phyloP scores from a whole-genome alignment of 2,797 vertebrate species.

The Thalassophryne amazonica region DNA sequence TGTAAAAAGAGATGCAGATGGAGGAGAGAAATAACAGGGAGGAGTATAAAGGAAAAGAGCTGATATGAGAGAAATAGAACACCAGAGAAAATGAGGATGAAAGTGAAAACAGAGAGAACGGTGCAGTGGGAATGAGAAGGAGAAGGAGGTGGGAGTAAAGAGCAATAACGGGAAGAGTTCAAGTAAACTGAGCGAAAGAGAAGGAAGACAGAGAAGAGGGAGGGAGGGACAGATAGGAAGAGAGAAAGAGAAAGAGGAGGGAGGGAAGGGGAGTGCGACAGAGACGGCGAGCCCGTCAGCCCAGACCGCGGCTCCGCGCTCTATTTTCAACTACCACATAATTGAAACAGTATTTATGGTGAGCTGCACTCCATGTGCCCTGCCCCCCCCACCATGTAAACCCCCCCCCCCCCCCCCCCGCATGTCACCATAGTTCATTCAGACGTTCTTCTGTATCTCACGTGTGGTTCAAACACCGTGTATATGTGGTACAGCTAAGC shows the following conservation, averaged over 20 bases:
- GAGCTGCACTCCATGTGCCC: conserved; percentile 50
- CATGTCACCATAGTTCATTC: conserved; percentile 56
- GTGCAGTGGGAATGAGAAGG: not conserved
- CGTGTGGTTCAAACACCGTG: conserved; percentile 60
- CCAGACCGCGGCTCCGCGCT: conserved; percentile 84
- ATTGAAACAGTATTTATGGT: conserved; percentile 90
- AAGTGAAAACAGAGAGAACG: not conserved
- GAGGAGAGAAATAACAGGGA: not conserved
- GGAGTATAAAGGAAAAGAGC: not conserved
- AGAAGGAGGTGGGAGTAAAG: conserved; percentile 7
- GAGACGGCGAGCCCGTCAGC: conserved; percentile 52
- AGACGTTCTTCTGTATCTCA: conserved; percentile 57
- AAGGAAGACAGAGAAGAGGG: conserved; percentile 1
- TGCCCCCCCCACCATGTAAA: conserved; percentile 20
- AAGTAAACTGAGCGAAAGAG: not conserved
- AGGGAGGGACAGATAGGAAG: not conserved
- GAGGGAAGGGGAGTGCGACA: conserved; percentile 4
- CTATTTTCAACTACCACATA: conserved; percentile 90
- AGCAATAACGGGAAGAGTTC: no score
- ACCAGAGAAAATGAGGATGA: not conserved
- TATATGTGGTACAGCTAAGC: conserved; percentile 52
- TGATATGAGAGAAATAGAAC: not conserved
- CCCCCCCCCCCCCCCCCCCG: conserved; percentile 18
- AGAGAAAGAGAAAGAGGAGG: conserved; percentile 6
- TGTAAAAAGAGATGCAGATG: not conserved